Evolutionary conservation across 1,140 invertebrate species (phyloP).

Genomic region (Heliconius nattereri): DNA sequence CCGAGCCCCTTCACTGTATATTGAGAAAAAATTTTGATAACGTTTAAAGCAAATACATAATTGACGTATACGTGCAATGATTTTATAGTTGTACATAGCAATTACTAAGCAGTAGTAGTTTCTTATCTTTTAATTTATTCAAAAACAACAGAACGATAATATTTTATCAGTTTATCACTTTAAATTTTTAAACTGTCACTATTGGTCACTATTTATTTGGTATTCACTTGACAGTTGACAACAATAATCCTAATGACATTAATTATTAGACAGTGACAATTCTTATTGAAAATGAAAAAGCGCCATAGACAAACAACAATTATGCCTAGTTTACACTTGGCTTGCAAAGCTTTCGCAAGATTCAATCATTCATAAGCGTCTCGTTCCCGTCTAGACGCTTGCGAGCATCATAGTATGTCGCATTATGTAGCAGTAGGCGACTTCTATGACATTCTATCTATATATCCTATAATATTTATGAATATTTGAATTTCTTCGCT

Average conservation of each 20-base stretch:
- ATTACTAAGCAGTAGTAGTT: conserved; percentile 18
- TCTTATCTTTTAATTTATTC: conserved; percentile 37
- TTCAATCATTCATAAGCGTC: too few species aligned
- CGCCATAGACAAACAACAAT: too few species aligned
- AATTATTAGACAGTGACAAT: neutral
- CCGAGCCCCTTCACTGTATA: conserved; percentile 28
- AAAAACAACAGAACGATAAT: conserved; percentile 13
- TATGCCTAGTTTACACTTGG: too few species aligned
- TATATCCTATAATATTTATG: too few species aligned
- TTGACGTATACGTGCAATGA: conserved; percentile 23
- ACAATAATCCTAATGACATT: too few species aligned
- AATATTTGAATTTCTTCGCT: too few species aligned
- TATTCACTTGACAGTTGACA: too few species aligned
- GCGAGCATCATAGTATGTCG: too few species aligned
- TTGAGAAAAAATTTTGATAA: conserved; percentile 31
- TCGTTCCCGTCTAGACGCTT: too few species aligned
- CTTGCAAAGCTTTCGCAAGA: too few species aligned
- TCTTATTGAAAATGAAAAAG: neutral
- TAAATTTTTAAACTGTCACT: neutral
- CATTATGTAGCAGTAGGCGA: too few species aligned
- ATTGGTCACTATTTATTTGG: neutral
- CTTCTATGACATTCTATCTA: too few species aligned
- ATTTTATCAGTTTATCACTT: neutral
- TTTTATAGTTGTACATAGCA: conserved; percentile 41
- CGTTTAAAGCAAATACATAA: conserved; percentile 20